Conservation (phyloP, 2,888 invertebrate species). For the Acleris emargana region DNA sequence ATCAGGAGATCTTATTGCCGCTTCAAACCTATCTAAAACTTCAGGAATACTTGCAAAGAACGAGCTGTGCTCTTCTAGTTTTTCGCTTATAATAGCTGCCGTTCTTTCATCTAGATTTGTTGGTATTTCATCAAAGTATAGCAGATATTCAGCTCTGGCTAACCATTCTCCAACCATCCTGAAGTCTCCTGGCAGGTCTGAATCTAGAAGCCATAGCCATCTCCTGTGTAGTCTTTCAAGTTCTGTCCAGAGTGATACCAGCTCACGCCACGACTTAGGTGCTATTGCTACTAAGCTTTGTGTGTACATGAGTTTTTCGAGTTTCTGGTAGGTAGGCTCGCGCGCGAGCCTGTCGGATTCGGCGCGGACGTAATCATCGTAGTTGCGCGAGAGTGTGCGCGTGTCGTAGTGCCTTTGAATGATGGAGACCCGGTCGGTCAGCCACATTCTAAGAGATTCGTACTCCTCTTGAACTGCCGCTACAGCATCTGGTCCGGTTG, state of each 20-base stretch:
- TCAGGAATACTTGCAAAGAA: conserved; percentile 94
- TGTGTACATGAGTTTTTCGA: conserved; percentile 91
- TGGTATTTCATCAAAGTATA: conserved; percentile 92
- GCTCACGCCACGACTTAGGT: conserved; percentile 92
- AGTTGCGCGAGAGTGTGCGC: conserved; percentile 89
- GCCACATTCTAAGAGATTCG: conserved; percentile 91
- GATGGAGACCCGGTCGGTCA: conserved; percentile 89
- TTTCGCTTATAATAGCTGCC: conserved; percentile 93
- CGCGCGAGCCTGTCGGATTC: conserved; percentile 90
- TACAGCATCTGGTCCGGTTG: conserved; percentile 88
- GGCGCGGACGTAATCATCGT: conserved; percentile 91
- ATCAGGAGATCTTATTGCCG: conserved; percentile 87
- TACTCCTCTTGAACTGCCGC: conserved; percentile 92
- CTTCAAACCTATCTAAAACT: conserved; percentile 90
- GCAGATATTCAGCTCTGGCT: conserved; percentile 91
- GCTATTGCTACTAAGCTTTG: conserved; percentile 92
- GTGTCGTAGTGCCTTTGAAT: conserved; percentile 90
- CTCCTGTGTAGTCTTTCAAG: conserved; percentile 90
- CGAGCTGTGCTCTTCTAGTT: conserved; percentile 93
- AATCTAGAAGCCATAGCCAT: conserved; percentile 96
- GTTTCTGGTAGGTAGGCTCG: conserved; percentile 88
- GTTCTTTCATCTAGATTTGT: conserved; percentile 94
- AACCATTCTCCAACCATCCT: conserved; percentile 95
- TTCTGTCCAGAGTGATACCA: conserved; percentile 91
- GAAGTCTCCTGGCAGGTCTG: conserved; percentile 92